A percentile compares a stretch with the other conserved stretches of the same genome.
Evolutionary conservation across 2,888 invertebrate genomes (phyloP).

Genomic region (Nomada flava): DNA sequence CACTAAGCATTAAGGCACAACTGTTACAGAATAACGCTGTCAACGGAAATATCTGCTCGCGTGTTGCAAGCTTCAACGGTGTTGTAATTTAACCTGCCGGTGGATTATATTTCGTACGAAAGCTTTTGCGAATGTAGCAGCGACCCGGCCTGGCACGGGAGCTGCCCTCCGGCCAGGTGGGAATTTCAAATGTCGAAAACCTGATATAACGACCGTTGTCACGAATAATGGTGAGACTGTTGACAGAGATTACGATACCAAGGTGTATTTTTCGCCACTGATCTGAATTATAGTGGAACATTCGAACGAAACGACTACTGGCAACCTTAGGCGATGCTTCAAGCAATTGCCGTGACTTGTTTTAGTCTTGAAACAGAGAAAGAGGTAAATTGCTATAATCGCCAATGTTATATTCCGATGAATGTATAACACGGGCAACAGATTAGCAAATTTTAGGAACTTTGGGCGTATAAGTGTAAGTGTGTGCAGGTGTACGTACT

Average conservation of each 20-base stretch:
- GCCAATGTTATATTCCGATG: too few relatives aligned
- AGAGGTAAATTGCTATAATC: too few relatives aligned
- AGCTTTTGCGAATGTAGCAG: conserved; percentile 73
- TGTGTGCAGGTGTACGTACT: too few relatives aligned
- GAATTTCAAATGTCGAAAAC: conserved; percentile 73
- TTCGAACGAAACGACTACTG: conserved; percentile 45
- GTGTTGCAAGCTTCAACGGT: conserved; percentile 38
- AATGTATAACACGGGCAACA: too few relatives aligned
- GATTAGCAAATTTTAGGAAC: too few relatives aligned
- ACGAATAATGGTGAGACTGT: conserved; percentile 70
- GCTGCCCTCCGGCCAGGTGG: conserved; percentile 61
- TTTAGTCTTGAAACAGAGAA: background rate
- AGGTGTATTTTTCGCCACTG: conserved; percentile 50
- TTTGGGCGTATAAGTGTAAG: too few relatives aligned
- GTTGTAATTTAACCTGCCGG: conserved; percentile 69
- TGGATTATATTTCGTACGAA: conserved; percentile 72
- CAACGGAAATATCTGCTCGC: conserved; percentile 67
- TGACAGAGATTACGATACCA: conserved; percentile 62
- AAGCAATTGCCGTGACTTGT: conserved; percentile 20
- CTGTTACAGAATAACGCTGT: conserved; percentile 66
- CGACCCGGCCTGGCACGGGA: conserved; percentile 32
- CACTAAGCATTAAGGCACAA: conserved; percentile 24
- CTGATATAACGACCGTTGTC: conserved; percentile 69
- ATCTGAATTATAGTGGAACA: conserved; percentile 64
- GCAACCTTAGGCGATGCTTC: conserved; percentile 30